Evolutionary conservation across 1,140 invertebrate genomes (phyloP).

Genomic region (Lordiphosa collinella): DNA sequence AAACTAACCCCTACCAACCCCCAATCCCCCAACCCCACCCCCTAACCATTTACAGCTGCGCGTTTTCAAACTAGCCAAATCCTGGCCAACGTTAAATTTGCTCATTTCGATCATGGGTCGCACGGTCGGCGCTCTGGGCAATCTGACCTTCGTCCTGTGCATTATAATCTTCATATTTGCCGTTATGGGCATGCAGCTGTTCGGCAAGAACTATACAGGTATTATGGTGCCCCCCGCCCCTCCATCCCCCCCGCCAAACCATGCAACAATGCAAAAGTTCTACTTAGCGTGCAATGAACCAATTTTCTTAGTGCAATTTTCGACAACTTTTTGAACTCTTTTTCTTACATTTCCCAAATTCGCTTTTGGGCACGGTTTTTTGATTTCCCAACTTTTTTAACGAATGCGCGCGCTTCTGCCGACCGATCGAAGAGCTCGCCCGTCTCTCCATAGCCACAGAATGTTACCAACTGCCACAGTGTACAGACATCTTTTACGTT

Average conservation of each 20-base stretch:
- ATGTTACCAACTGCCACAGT: constrained; percentile 7
- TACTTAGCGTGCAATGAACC: constrained; percentile 52
- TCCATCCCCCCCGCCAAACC: constrained; percentile 3
- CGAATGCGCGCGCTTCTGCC: constrained; percentile 37
- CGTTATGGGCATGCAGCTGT: constrained; percentile 99
- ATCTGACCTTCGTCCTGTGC: constrained; percentile 97
- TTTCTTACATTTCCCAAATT: constrained; percentile 1
- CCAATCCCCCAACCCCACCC: not conserved
- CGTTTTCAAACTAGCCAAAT: constrained; percentile 99
- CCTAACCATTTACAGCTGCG: constrained; percentile 87
- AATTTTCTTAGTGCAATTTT: constrained; percentile 45
- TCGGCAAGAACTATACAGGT: constrained; percentile 96
- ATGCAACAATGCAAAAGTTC: constrained; percentile 40
- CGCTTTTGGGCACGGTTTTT: constrained; percentile 64
- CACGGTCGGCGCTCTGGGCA: constrained; percentile 98
- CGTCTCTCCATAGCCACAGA: constrained; percentile 14
- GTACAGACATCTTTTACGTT: not conserved
- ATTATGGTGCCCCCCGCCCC: constrained; percentile 36
- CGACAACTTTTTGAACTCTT: constrained; percentile 16
- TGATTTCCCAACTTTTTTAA: constrained; percentile 22
- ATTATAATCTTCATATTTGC: constrained; percentile 99
- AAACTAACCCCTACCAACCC: not conserved
- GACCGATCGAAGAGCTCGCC: not conserved
- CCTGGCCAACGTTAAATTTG: constrained; percentile 98
- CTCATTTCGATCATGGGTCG: constrained; percentile 99